Conservation (phyloP, 2,888 invertebrate species). For the Neocrepidodera transversa region DNA sequence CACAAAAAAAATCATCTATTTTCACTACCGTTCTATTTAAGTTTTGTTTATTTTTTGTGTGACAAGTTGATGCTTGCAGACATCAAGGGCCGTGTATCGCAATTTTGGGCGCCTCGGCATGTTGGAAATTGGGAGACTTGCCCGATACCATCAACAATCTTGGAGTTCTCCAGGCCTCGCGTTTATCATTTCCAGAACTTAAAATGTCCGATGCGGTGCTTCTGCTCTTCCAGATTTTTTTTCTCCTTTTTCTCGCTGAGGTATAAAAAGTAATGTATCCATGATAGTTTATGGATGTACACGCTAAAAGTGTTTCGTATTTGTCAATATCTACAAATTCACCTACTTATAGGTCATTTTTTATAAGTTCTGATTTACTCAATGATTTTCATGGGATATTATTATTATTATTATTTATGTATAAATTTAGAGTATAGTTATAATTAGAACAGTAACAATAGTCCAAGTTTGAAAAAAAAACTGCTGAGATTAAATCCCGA, state of each 20-base stretch:
- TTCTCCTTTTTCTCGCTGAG: conserved; percentile 33
- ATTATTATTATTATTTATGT: too few relatives aligned
- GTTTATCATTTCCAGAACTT: conserved; percentile 59
- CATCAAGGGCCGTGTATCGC: conserved; percentile 56
- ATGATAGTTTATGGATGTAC: conserved; percentile 12
- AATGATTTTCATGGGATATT: too few relatives aligned
- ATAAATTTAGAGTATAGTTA: too few relatives aligned
- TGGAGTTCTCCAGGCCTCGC: conserved; percentile 54
- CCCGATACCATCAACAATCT: conserved; percentile 61
- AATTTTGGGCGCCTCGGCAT: conserved; percentile 58
- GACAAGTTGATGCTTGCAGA: conserved; percentile 51
- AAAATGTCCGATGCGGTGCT: conserved; percentile 46
- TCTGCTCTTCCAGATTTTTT: conserved; percentile 1
- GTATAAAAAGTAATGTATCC: conserved; percentile 36
- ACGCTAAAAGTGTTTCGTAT: conserved; percentile 12
- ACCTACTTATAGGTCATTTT: too few relatives aligned
- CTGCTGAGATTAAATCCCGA: too few relatives aligned
- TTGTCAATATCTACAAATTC: neutral
- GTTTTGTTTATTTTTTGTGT: conserved; percentile 54
- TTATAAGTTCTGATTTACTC: too few relatives aligned
- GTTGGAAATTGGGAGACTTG: conserved; percentile 55
- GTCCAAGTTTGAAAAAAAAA: too few relatives aligned
- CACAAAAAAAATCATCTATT: conserved; percentile 27
- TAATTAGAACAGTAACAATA: too few relatives aligned
- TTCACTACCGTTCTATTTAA: conserved; percentile 43